Percentiles rank a stretch among this genome's conserved stretches.
Conservation (phyloP, 2,888 invertebrate species). For the Pristionchus maxplancki region DNA sequence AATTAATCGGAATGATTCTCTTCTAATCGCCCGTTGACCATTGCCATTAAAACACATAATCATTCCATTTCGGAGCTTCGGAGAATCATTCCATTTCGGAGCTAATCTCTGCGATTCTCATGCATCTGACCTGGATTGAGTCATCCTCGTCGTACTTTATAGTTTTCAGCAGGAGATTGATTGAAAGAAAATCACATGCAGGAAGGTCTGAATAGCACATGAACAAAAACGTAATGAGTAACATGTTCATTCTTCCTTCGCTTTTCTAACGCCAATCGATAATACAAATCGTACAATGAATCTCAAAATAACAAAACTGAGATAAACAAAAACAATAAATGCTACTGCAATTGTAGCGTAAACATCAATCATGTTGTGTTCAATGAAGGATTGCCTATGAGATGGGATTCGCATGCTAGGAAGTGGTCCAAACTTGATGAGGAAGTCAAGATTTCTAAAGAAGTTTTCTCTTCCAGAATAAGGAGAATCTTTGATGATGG, state of each 20-base stretch:
- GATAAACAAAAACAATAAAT: neutral
- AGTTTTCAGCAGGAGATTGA: no score
- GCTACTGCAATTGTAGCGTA: neutral
- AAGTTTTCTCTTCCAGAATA: neutral
- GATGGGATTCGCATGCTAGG: neutral
- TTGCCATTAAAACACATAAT: no score
- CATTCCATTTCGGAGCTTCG: no score
- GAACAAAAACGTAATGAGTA: no score
- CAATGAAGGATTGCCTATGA: neutral
- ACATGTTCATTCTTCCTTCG: neutral
- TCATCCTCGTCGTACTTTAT: no score
- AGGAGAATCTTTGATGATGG: neutral
- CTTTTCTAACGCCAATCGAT: neutral
- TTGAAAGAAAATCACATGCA: no score
- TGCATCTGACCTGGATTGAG: no score
- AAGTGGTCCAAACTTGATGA: neutral
- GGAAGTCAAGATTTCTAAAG: neutral
- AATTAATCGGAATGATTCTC: no score
- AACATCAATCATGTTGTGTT: neutral
- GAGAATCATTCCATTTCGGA: no score
- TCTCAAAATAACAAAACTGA: neutral
- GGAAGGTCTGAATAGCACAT: no score
- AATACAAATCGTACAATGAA: neutral
- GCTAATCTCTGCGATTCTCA: no score
- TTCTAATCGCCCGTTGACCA: no score